A percentile compares a stretch with the other conserved stretches of the same genome.
Evolutionary conservation across 2,113 vertebrate species (phyloP).

Genomic region (Pungitius pungitius): DNA sequence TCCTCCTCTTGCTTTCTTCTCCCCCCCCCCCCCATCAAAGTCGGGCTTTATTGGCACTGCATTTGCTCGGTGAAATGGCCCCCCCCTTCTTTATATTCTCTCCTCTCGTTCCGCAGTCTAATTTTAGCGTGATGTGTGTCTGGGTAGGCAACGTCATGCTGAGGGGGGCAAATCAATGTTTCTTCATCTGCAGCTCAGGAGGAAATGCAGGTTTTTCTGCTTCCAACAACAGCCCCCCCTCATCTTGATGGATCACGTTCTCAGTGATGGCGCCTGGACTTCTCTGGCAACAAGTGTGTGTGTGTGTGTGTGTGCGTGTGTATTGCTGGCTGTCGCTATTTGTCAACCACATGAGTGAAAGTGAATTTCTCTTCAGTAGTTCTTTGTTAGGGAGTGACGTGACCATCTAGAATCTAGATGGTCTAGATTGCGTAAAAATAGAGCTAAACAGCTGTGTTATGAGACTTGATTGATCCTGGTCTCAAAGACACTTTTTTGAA

Average conservation of each 20-base stretch:
- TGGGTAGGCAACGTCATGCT: slow-evolving; percentile 59
- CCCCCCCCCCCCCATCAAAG: not conserved
- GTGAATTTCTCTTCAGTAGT: not conserved
- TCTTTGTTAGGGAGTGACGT: not conserved
- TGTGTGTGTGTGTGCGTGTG: slow-evolving; percentile 14
- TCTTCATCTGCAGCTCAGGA: slow-evolving; percentile 66
- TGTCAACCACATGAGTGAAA: not conserved
- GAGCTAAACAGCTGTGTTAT: not conserved
- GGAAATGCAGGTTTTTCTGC: slow-evolving; percentile 56
- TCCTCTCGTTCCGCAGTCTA: slow-evolving; percentile 56
- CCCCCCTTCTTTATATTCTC: slow-evolving; percentile 30
- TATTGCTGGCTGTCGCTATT: not conserved
- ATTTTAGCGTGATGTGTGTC: slow-evolving; percentile 64
- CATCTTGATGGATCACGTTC: slow-evolving; percentile 48
- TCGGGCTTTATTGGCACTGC: not conserved
- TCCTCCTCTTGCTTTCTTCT: not conserved
- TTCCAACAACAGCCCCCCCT: slow-evolving; percentile 43
- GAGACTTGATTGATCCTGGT: too few species aligned
- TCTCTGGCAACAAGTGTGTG: slow-evolving; percentile 34
- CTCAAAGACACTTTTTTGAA: too few species aligned
- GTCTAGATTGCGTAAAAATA: slow-evolving; percentile 3
- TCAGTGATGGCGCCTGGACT: slow-evolving; percentile 16
- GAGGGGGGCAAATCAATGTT: slow-evolving; percentile 67
- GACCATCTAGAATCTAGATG: not conserved
- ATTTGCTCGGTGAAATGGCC: slow-evolving; percentile 26